Evolutionary conservation across 2,797 vertebrate genomes (phyloP).

Genomic region (Simalia tracyae): DNA sequence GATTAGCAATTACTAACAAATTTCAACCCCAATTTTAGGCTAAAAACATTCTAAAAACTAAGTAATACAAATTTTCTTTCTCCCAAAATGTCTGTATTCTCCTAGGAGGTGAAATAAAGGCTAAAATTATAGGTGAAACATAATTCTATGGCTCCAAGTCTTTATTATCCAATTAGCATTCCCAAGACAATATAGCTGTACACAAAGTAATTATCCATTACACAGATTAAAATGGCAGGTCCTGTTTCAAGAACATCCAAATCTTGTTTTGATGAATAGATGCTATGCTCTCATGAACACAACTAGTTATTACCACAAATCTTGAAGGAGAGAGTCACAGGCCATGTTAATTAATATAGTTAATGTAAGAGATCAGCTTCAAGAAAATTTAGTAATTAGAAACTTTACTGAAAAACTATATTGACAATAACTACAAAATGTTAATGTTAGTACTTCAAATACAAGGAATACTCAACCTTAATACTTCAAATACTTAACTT

Average conservation of each 20-base stretch:
- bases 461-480: background rate
- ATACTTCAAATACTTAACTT: too few species aligned
- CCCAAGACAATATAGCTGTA: background rate
- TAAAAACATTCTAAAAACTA: background rate
- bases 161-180: slow-evolving; percentile 30
- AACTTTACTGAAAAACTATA: background rate
- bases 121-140: background rate
- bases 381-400: background rate
- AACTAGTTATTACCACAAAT: slow-evolving; percentile 15
- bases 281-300: slow-evolving; percentile 12
- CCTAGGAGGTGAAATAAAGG: background rate
- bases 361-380: background rate
- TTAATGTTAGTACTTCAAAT: background rate
- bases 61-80: background rate
- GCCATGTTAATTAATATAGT: background rate
- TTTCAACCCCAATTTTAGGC: background rate
- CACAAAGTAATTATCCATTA: slow-evolving; percentile 1
- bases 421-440: background rate
- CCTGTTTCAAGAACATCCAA: slow-evolving; percentile 32
- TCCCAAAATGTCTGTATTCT: slow-evolving; percentile 24
- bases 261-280: slow-evolving; percentile 13
- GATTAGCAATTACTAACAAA: background rate
- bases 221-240: background rate
- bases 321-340: background rate
- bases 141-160: background rate